phyloP scores from a whole-genome alignment of 2,888 invertebrate species.

The Euzophera pinguis region DNA sequence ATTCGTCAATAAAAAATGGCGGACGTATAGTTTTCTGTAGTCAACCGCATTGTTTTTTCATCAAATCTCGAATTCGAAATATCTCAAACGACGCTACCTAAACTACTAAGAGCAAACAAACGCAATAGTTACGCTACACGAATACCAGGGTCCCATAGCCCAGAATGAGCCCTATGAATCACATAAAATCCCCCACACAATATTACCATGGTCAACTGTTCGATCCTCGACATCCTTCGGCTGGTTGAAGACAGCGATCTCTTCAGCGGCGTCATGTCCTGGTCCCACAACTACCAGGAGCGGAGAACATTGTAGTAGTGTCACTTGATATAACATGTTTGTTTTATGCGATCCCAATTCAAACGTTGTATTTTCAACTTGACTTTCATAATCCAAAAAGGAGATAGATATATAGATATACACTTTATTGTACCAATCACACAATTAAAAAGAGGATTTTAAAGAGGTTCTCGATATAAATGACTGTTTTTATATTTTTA shows the following conservation, averaged over 20 bases:
- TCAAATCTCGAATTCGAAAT: too few species aligned
- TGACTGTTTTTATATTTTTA: too few species aligned
- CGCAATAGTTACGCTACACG: neutral
- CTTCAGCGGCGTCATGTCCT: conserved; percentile 92
- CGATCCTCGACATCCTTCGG: conserved; percentile 90
- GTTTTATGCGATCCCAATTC: conserved; percentile 31
- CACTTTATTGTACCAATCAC: too few species aligned
- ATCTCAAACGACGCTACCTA: too few species aligned
- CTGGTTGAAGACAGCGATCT: conserved; percentile 87
- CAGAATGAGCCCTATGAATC: neutral
- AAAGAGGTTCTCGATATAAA: too few species aligned
- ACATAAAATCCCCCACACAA: conserved; percentile 21
- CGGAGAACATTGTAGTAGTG: conserved; percentile 49
- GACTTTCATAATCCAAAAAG: too few species aligned
- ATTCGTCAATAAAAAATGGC: too few species aligned
- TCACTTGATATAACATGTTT: conserved; percentile 26
- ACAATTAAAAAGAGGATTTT: too few species aligned
- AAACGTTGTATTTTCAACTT: neutral
- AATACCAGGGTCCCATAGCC: conserved; percentile 20
- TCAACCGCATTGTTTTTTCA: too few species aligned
- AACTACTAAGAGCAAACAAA: too few species aligned
- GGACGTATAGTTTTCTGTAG: too few species aligned
- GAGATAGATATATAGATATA: too few species aligned
- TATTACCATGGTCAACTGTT: conserved; percentile 90
- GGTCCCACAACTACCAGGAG: conserved; percentile 88